Conservation (phyloP, 2,113 vertebrate species). For the Pogona vitticeps region DNA sequence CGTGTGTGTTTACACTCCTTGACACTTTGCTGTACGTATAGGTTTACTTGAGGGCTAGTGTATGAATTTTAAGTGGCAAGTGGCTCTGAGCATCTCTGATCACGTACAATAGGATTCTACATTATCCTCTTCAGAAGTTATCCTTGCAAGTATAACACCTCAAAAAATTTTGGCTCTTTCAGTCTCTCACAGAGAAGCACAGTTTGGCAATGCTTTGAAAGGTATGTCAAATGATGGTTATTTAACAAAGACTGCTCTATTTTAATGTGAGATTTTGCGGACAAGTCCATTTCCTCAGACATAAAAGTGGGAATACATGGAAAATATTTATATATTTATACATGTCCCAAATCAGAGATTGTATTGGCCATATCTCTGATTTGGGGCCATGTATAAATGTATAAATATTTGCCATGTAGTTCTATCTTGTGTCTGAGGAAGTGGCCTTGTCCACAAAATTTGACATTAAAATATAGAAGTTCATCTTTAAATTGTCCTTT, state of each 20-base stretch:
- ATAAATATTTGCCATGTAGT: no score
- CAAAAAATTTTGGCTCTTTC: neutral
- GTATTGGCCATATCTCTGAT: no score
- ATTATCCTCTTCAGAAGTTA: neutral
- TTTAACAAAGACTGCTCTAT: neutral
- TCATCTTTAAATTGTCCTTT: no score
- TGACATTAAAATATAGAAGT: no score
- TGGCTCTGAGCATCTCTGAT: neutral
- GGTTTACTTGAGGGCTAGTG: neutral
- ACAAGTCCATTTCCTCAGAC: no score
- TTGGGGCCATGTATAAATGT: no score
- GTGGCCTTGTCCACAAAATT: no score
- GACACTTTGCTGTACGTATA: constrained; percentile 14
- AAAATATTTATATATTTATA: neutral
- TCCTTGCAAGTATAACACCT: neutral
- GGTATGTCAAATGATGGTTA: neutral
- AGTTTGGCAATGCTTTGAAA: neutral
- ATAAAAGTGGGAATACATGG: no score
- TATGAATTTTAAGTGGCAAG: neutral
- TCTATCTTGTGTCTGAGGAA: no score
- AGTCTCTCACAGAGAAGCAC: neutral
- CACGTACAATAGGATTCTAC: neutral
- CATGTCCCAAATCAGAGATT: no score
- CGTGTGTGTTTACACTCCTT: constrained; percentile 63
- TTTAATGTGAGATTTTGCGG: no score